phyloP scores from a whole-genome alignment of 2,797 vertebrate genomes.

The Onychomys leucogaster region DNA sequence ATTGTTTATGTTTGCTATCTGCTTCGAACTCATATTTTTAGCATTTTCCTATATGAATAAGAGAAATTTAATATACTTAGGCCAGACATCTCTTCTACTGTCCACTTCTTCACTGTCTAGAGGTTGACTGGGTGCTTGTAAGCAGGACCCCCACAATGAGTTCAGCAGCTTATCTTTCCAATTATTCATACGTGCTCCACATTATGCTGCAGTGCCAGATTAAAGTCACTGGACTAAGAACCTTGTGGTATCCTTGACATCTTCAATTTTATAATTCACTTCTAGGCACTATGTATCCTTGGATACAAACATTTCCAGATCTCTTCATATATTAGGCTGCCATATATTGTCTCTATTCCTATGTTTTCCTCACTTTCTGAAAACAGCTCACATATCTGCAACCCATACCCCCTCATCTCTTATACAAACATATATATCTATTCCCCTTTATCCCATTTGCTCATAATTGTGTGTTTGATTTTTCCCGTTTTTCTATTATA shows the following conservation, averaged over 20 bases:
- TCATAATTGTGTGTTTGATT: background rate
- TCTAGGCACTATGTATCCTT: background rate
- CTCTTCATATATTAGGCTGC: background rate
- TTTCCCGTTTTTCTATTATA: background rate
- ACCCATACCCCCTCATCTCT: background rate
- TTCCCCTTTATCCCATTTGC: background rate
- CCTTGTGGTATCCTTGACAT: background rate
- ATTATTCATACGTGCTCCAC: background rate
- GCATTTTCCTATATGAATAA: background rate
- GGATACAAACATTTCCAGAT: background rate
- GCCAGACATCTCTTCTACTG: background rate
- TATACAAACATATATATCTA: background rate
- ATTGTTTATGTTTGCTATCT: background rate
- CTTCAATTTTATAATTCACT: background rate
- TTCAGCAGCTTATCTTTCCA: background rate
- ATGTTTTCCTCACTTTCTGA: background rate
- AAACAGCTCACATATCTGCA: background rate
- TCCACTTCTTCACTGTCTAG: background rate
- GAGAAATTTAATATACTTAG: background rate
- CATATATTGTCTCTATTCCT: background rate
- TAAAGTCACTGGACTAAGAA: background rate
- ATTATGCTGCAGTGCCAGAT: background rate
- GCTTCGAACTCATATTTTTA: background rate
- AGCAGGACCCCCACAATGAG: background rate
- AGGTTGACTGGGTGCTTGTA: background rate